Base-by-base conservation (phyloP, 2,797 vertebrate species). In the Synaphobranchus kaupii region DNA sequence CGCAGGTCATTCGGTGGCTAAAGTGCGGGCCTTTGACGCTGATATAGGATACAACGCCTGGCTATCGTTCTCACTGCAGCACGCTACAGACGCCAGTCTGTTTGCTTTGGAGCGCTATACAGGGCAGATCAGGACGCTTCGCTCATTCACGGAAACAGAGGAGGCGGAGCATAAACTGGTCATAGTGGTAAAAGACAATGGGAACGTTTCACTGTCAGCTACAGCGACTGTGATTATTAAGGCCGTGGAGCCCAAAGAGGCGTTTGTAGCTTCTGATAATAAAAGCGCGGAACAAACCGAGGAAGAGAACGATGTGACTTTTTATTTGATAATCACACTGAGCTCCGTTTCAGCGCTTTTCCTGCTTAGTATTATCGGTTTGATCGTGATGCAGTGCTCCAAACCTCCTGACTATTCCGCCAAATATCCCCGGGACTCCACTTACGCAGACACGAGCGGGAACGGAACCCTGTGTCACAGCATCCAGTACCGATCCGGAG, bases 1-100 rank as follows among this genome's bases (percentile, higher is more conserved):
- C 71, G 88, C 90, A 68, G 94, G 94, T 34, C 92, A 94, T 89
- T 90, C 94, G 89, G 93, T 94, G 86, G 93, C 93, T 86, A 93
- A 93, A 92, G 87, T 94, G 71, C 92, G 94, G 92, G 95, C 94
- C 48, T 94, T 92, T 89, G 94, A 94, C 83, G 91, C 94, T 76
- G 94, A 94, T 89, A 91, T 93, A 85, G 94, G 94, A 88, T 94
- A 94, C 91, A 95, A 95, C 88, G 93, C 93, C 84, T 93, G 93
- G 93, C 89, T 94, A 48, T 89, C 93, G 25, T 95, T 93, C 87
- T 94, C 92, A 87, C 88, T 94, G 54, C 91, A 92, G 88, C 89
- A 94, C 89, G 91, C 92, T 6, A 92, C 90, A 90, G 93, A 95
- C 80, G 91, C 93, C 90, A 93, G 89, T 89, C 90, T 94, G 44